Percentiles rank a stretch among this genome's conserved stretches.
Evolutionary conservation across 2,797 vertebrate genomes (phyloP).

Genomic region (Mionectes olivaceus): DNA sequence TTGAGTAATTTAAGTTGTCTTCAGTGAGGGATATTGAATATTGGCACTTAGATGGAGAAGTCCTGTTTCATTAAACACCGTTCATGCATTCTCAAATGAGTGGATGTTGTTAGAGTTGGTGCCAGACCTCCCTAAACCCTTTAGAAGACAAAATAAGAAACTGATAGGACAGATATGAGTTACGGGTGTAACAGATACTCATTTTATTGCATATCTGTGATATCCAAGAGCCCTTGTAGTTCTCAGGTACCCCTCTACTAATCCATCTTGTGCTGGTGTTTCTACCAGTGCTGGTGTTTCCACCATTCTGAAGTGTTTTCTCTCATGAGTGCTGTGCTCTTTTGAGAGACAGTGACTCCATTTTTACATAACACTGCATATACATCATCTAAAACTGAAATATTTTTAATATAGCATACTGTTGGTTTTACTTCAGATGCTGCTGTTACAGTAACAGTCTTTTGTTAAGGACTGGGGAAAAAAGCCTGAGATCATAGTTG

Average conservation of each 20-base stretch:
- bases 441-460: background rate
- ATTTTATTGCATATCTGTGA: slow-evolving; percentile 69
- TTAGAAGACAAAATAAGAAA: slow-evolving; percentile 77
- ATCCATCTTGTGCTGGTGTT: background rate
- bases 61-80: background rate
- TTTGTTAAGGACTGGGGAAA: background rate
- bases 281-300: slow-evolving; percentile 55
- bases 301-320: slow-evolving; percentile 50
- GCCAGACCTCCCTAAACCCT: slow-evolving; percentile 74
- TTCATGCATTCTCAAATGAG: background rate
- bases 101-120: slow-evolving; percentile 53
- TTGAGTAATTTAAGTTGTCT: background rate
- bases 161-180: slow-evolving; percentile 66
- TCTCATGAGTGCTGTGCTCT: slow-evolving; percentile 73
- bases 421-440: background rate
- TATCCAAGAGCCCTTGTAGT: slow-evolving; percentile 72
- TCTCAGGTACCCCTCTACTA: slow-evolving; percentile 64
- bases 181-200: slow-evolving; percentile 68
- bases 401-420: background rate
- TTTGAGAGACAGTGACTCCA: slow-evolving; percentile 67
- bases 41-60: background rate
- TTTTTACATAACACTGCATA: slow-evolving; percentile 76
- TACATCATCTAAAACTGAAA: slow-evolving; percentile 67
- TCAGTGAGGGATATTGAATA: background rate
- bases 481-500: background rate